phyloP scores from a whole-genome alignment of 2,113 vertebrate genomes.

The Astur gentilis region DNA sequence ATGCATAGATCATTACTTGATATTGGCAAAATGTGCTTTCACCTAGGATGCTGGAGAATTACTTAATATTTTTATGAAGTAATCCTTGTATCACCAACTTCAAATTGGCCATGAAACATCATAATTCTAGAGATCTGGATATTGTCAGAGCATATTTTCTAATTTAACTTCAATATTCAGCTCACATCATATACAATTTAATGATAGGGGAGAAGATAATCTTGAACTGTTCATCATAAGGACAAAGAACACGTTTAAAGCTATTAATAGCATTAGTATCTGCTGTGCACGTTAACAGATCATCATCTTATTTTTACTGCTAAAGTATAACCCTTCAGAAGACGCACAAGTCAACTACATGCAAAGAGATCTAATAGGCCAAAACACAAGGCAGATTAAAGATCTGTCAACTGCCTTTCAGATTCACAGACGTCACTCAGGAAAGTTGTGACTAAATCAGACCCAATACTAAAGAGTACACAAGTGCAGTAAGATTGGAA shows the following conservation, averaged over 20 bases:
- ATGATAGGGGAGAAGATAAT: slow-evolving; percentile 17
- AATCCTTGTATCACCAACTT: slow-evolving; percentile 12
- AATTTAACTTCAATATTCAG: slow-evolving; percentile 6
- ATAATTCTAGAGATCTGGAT: slow-evolving; percentile 7
- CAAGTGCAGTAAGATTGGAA: not conserved
- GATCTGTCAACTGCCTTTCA: not conserved
- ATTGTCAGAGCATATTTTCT: not conserved
- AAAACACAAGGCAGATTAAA: not conserved
- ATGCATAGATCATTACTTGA: not conserved
- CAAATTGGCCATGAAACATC: slow-evolving; percentile 28
- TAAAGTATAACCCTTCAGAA: not conserved
- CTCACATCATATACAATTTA: not conserved
- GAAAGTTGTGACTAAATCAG: not conserved
- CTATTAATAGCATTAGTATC: slow-evolving; percentile 6
- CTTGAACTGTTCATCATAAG: not conserved
- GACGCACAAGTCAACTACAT: not conserved
- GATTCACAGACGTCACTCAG: not conserved
- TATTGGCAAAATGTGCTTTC: not conserved
- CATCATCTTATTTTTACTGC: not conserved
- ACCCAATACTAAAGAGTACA: not conserved
- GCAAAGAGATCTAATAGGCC: not conserved
- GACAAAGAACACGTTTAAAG: not conserved
- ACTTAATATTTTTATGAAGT: not conserved
- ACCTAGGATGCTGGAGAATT: not conserved
- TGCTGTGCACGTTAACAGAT: not conserved